Percentiles rank a stretch among this genome's conserved stretches.
These are phyloP conservation scores for Endomychus coccineus DNA, from an alignment of 2,888 invertebrate species.

Conservation along the genomic window DNA sequence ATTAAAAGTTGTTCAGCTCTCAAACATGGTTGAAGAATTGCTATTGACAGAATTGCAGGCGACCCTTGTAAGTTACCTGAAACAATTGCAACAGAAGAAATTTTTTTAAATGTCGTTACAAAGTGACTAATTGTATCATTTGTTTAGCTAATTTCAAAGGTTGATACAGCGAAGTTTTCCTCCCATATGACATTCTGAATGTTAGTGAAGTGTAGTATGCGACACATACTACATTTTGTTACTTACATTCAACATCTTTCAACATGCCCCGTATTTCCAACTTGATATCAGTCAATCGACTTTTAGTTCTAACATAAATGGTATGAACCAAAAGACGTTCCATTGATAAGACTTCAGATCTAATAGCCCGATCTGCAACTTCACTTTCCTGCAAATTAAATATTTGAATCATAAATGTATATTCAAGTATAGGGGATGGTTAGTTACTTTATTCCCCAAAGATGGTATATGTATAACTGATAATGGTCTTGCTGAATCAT, in stretches of 20 bases:
- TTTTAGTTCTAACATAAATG: slow-evolving; percentile 85
- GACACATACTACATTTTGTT: too few species aligned
- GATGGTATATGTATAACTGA: slow-evolving; percentile 62
- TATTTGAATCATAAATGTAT: background rate
- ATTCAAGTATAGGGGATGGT: background rate
- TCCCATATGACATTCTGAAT: too few species aligned
- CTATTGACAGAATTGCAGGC: slow-evolving; percentile 86
- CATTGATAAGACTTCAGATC: slow-evolving; percentile 89
- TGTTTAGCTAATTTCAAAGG: too few species aligned
- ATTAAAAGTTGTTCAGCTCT: slow-evolving; percentile 87
- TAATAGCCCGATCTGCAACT: slow-evolving; percentile 68
- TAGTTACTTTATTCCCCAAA: slow-evolving; percentile 55
- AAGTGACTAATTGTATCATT: too few species aligned
- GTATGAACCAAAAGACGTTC: slow-evolving; percentile 91
- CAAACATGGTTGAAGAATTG: slow-evolving; percentile 81
- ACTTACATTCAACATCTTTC: slow-evolving; percentile 65
- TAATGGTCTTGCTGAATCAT: slow-evolving; percentile 69
- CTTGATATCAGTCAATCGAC: slow-evolving; percentile 74
- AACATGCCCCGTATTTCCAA: slow-evolving; percentile 65
- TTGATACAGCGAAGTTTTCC: too few species aligned
- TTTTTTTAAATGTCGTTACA: too few species aligned
- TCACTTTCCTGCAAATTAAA: slow-evolving; percentile 49
- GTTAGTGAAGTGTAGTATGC: too few species aligned
- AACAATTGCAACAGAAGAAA: slow-evolving; percentile 20
- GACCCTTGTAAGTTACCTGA: slow-evolving; percentile 81